A percentile compares a stretch with the other conserved stretches of the same genome.
phyloP scores from a whole-genome alignment of 2,113 vertebrate species.

The Peucedramus taeniatus region DNA sequence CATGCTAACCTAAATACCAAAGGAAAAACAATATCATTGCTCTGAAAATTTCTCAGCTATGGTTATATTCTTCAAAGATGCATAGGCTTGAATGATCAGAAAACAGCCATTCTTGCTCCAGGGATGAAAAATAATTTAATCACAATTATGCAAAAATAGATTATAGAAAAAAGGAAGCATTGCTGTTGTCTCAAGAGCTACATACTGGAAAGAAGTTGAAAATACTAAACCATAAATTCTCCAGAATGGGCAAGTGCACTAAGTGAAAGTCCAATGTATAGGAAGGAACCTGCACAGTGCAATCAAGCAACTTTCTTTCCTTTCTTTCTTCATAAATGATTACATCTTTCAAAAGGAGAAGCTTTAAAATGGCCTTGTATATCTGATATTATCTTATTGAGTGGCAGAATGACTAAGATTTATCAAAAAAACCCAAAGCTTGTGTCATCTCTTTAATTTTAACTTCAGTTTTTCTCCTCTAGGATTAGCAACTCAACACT shows the following conservation, averaged over 20 bases:
- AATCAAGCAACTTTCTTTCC: background rate
- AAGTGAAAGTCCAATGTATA: background rate
- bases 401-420: background rate
- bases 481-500: background rate
- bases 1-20: background rate
- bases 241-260: background rate
- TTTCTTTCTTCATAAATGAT: background rate
- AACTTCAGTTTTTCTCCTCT: background rate
- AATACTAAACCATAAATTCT: background rate
- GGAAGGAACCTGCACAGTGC: background rate
- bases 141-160: background rate
- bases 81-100: background rate
- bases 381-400: background rate
- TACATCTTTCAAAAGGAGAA: background rate
- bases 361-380: background rate
- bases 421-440: background rate
- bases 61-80: background rate
- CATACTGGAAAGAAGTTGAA: background rate
- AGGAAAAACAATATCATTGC: background rate
- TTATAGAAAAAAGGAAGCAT: background rate
- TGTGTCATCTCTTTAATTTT: background rate
- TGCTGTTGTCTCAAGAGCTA: background rate
- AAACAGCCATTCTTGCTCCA: background rate
- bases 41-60: background rate
- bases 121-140: background rate